Conservation (phyloP, 2,797 vertebrate genomes). For the Ataeniobius toweri region DNA sequence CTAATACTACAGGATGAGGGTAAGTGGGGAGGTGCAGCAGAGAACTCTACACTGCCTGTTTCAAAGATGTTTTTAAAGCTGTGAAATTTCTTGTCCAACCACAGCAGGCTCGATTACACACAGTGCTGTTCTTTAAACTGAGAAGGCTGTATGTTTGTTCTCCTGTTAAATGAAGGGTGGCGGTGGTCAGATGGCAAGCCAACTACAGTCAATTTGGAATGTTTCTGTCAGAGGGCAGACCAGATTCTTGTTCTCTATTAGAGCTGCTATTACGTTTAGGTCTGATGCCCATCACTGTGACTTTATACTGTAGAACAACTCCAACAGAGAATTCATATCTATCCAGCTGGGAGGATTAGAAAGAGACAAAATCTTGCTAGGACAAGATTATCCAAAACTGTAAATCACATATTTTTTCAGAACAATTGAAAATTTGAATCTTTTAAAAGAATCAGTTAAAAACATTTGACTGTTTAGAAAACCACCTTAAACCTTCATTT, state of each 20-base stretch:
- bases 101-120: conserved; percentile 65
- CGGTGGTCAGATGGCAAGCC: conserved; percentile 61
- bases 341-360: not conserved
- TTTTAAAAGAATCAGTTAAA: not conserved
- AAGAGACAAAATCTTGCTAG: not conserved
- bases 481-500: not conserved
- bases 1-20: conserved; percentile 67
- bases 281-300: conserved; percentile 12
- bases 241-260: conserved; percentile 60
- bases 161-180: conserved; percentile 71
- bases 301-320: conserved; percentile 13
- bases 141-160: conserved; percentile 64
- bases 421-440: not conserved
- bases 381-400: not conserved
- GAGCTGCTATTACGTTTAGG: conserved; percentile 44
- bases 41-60: conserved; percentile 79
- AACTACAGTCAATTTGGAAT: conserved; percentile 71
- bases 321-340: not conserved
- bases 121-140: conserved; percentile 60
- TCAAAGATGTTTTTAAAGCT: conserved; percentile 82
- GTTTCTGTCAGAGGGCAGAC: conserved; percentile 64
- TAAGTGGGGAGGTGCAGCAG: conserved; percentile 56
- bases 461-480: conserved; percentile 3
- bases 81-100: conserved; percentile 74
- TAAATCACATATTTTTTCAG: not conserved